phyloP scores from a whole-genome alignment of 2,797 vertebrate species.

The Urophycis tenuis region DNA sequence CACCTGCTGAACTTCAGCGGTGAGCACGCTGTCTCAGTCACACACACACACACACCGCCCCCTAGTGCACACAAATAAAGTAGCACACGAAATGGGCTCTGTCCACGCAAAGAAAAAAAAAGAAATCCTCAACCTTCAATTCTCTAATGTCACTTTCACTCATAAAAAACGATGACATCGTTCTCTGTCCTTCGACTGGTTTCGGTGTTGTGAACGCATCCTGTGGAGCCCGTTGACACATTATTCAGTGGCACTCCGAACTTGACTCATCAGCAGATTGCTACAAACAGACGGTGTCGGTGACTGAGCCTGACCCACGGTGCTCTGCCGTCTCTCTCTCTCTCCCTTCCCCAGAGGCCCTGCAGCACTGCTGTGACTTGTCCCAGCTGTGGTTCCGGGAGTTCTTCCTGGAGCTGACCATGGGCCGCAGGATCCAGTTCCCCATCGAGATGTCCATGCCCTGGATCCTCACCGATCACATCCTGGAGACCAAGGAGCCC shows the following conservation, averaged over 20 bases:
- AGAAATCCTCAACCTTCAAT: neutral
- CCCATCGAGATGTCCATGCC: constrained; percentile 99
- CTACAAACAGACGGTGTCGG: neutral
- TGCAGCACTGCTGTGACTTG: constrained; percentile 95
- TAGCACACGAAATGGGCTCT: neutral
- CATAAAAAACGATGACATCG: neutral
- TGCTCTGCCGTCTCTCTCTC: neutral
- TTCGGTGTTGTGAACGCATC: too few relatives aligned
- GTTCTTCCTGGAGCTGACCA: constrained; percentile 95
- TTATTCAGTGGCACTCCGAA: too few relatives aligned
- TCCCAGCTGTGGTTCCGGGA: constrained; percentile 98
- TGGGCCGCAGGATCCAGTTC: constrained; percentile 97
- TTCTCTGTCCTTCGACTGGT: neutral
- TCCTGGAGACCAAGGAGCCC: constrained; percentile 92
- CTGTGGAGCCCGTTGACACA: too few relatives aligned
- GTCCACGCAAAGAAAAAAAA: too few relatives aligned
- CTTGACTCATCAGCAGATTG: neutral
- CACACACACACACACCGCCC: neutral
- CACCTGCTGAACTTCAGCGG: constrained; percentile 98
- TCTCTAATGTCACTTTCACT: neutral
- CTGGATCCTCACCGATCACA: constrained; percentile 97
- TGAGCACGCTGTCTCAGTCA: constrained; percentile 64
- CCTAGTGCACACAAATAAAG: neutral
- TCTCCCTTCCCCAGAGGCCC: constrained; percentile 74
- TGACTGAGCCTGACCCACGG: neutral